Evolutionary conservation across 2,113 vertebrate species (phyloP).

Genomic region (Protobothrops mucrosquamatus): DNA sequence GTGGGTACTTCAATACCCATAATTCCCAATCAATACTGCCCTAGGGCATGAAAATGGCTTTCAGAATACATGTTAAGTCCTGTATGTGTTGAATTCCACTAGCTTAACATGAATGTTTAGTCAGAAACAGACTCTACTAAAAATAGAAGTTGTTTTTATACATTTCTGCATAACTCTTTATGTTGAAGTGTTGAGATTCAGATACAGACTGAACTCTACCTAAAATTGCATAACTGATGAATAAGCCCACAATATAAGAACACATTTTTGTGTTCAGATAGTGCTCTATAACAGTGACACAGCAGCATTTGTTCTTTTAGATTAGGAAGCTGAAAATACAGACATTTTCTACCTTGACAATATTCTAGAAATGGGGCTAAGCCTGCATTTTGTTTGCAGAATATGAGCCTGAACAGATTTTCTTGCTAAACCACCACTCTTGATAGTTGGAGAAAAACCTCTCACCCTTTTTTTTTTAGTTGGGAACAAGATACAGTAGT

Average conservation of each 20-base stretch:
- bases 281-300: constrained; percentile 24
- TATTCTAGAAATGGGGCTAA: neutral
- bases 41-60: neutral
- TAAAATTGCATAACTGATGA: neutral
- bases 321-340: neutral
- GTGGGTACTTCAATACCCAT: neutral
- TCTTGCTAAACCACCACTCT: neutral
- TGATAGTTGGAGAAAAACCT: neutral
- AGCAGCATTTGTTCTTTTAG: constrained; percentile 9
- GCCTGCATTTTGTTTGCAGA: constrained; percentile 15
- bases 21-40: neutral
- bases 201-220: neutral
- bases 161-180: neutral
- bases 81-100: neutral
- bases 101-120: neutral
- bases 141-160: neutral
- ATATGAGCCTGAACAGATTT: neutral
- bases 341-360: neutral
- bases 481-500: neutral
- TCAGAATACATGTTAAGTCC: neutral
- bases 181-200: neutral
- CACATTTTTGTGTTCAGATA: constrained; percentile 7
- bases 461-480: neutral
- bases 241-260: constrained; percentile 27
- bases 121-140: neutral